Base-by-base conservation (phyloP, 1,140 invertebrate species). In the Adoxophyes honmai region DNA sequence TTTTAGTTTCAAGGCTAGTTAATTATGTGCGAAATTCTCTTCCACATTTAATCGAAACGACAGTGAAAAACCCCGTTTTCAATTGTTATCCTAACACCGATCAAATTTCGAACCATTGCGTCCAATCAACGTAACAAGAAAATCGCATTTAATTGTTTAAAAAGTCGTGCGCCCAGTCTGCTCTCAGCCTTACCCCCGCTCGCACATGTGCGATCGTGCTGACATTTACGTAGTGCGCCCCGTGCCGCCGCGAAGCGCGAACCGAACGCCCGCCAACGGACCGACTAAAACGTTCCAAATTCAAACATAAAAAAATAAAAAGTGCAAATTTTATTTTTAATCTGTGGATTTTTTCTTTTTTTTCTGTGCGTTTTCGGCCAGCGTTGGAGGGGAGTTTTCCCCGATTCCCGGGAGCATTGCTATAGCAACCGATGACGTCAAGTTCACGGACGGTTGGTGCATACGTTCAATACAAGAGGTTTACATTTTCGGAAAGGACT, bases 371-470 rank as follows among this genome's bases (percentile, higher is more conserved):
- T 59, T 62, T 69, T 70, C 64, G 52, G 51, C 73, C 67, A 55
- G 48, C 57, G 55, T 42, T 59, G 60, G 60, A 58, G 71, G 67
- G 73, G 72, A 68, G 66, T 67, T 28, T 28, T 28, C 21, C 21
- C 21, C 67, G 75, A 76, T 78, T 67, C 81, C 81, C 71, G 80
- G 78, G 80, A 80, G 73, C 59, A 82, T 86, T 80, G 73, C 78
- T 81, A 83, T 83, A 81, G 81, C 77, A 82, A 83, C 81, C 72
- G 64, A 78, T 86, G 81, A 81, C 81, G 80, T 83, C 84, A 87
- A 87, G 84, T 88, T 88, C 84, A 88, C 57, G 81, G 84, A 73
- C 81, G 84, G 67, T 66, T 80, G 71, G 81, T 87, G 84, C 84
- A 87, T 82, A 79, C 70, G 84, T 76, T 87, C 80, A 66, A 84